A percentile compares a stretch with the other conserved stretches of the same genome.
These are phyloP conservation scores for Tachysurus vachellii DNA, from an alignment of 2,113 vertebrate genomes.

Conservation along the genomic window DNA sequence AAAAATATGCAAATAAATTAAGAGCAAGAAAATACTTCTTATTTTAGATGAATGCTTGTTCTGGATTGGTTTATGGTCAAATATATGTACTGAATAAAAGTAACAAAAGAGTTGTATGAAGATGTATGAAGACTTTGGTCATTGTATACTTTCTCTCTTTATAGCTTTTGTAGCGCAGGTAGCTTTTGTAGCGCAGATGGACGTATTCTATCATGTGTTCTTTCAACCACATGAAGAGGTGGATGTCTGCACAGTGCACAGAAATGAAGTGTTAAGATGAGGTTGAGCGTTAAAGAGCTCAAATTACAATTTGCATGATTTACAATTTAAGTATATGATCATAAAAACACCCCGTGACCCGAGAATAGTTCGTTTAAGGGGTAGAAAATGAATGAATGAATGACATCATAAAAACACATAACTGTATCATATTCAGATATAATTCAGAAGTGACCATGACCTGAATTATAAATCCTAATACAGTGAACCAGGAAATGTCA, in stretches of 20 bases:
- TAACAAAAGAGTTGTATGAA: neutral
- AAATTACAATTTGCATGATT: neutral
- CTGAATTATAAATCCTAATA: too few species aligned
- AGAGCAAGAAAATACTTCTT: too few species aligned
- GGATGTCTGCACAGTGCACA: slow-evolving; percentile 78
- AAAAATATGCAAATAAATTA: too few species aligned
- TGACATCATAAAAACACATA: neutral
- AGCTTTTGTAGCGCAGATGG: neutral
- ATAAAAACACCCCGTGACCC: too few species aligned
- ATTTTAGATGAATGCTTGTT: neutral
- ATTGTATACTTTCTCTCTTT: neutral
- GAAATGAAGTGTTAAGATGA: slow-evolving; percentile 71
- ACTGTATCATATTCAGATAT: neutral
- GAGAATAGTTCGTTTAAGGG: too few species aligned
- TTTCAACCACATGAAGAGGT: slow-evolving; percentile 87
- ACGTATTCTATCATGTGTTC: slow-evolving; percentile 80
- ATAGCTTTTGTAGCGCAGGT: neutral
- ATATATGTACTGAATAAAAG: neutral
- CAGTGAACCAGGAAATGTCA: neutral
- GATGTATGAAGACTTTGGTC: neutral
- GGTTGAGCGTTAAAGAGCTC: neutral
- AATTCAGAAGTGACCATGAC: neutral
- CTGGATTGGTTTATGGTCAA: neutral
- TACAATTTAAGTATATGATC: neutral
- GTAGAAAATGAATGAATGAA: too few species aligned